These are phyloP conservation scores for Petrolisthes manimaculis DNA, from an alignment of 2,888 invertebrate species.

Conservation along the genomic window DNA sequence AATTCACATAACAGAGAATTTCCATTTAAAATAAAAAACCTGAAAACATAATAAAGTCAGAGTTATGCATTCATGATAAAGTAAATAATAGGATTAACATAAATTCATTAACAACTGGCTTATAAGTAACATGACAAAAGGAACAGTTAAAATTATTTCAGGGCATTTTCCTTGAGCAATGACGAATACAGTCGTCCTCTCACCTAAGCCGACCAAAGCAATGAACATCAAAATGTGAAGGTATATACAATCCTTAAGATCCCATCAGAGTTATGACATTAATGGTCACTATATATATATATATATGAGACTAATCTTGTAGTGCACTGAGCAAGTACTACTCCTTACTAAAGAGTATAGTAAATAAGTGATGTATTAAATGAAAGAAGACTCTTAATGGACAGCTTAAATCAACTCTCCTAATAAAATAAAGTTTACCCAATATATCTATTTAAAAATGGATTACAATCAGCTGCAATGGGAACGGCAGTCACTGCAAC, in stretches of 20 bases:
- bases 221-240: conserved; percentile 53
- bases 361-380: neutral
- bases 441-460: too few relatives aligned
- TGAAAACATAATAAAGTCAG: conserved; percentile 23
- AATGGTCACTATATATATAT: conserved; percentile 16
- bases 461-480: too few relatives aligned
- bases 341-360: neutral
- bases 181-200: conserved; percentile 58
- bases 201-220: conserved; percentile 56
- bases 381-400: too few relatives aligned
- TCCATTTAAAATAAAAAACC: conserved; percentile 11
- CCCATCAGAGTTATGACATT: conserved; percentile 29
- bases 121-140: conserved; percentile 49
- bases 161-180: conserved; percentile 60
- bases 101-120: conserved; percentile 44
- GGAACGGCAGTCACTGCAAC: too few relatives aligned
- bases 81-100: neutral
- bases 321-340: conserved; percentile 39
- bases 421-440: too few relatives aligned
- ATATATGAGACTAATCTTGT: conserved; percentile 39
- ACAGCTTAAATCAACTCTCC: too few relatives aligned
- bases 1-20: conserved; percentile 15
- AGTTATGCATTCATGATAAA: conserved; percentile 19
- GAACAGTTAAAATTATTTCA: conserved; percentile 50
- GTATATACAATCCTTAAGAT: conserved; percentile 48